Evolutionary conservation across 2,797 vertebrate genomes (phyloP), one percentile per base, ranked within the genome.

Genomic region (Malurus leucopterus): DNA sequence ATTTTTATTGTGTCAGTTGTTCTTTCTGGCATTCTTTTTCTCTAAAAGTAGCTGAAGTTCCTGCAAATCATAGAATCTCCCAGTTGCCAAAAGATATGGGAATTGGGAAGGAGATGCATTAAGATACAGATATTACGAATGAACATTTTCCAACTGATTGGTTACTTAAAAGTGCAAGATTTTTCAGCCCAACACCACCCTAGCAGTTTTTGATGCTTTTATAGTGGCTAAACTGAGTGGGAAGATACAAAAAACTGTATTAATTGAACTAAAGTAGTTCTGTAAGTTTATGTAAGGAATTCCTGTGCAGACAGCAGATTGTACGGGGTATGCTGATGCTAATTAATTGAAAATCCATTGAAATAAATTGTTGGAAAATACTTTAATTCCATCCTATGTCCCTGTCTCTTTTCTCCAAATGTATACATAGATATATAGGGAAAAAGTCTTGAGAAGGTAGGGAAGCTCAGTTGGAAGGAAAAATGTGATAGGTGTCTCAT

Each of bases 401-500:
- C 7, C 27, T 13, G 23, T 85, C 24, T 55, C 5, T 41, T 83
- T 93, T 90, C 22, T 78, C 53, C 34, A 73, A 38, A 26, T 0
- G 1, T 34, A 43, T 9, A 23, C 13, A 16, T 3, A 7, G 12
- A 18, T 2, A 6, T 18, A 47, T 2, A n/a, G 40, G 49, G 32
- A 59, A 82, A 65, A 63, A 58, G 4, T 13, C 3, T 62, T 50
- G 59, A 44, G 61, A 18, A 83, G 7, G 12, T 76, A 12, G 12
- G 29, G 30, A 78, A 43, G 30, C 36, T 79, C 18, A 30, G 0
- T 9, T 84, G 47, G 32, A 65, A 64, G 40, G 55, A 69, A 26
- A 72, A 81, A 36, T 54, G 34, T 47, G 32, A 49, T 14, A 30
- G 19, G 22, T 40, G 7, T 71, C 69, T 44, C 34, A 57, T 53